phyloP scores from a whole-genome alignment of 2,797 vertebrate genomes.

The Phrynocephalus vlangalii region DNA sequence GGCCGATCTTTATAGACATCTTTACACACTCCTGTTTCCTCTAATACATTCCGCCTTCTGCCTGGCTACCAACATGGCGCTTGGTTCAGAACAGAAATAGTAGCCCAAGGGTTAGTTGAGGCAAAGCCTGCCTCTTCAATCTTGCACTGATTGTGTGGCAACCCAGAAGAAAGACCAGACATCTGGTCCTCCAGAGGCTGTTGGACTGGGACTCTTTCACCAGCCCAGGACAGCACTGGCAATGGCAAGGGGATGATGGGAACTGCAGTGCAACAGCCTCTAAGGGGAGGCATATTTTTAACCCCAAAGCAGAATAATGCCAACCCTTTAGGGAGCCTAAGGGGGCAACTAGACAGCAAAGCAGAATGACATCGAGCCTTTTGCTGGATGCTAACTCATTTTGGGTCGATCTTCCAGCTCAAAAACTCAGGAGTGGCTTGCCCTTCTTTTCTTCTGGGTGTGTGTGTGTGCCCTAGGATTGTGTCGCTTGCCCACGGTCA shows the following conservation, averaged over 20 bases:
- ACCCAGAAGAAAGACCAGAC: background rate
- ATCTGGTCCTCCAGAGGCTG: background rate
- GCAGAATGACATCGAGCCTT: too few species aligned
- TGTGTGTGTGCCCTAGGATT: too few species aligned
- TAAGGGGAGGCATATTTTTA: too few species aligned
- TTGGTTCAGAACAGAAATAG: background rate
- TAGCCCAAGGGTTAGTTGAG: background rate
- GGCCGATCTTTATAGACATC: slow-evolving; percentile 20
- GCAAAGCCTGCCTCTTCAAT: background rate
- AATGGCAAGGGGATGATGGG: background rate
- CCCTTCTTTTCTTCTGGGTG: too few species aligned
- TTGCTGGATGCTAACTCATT: too few species aligned
- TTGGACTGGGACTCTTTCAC: background rate
- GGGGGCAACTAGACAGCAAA: too few species aligned
- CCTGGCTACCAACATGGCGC: background rate
- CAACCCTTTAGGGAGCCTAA: too few species aligned
- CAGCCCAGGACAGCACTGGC: background rate
- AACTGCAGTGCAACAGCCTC: background rate
- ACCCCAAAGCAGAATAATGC: too few species aligned
- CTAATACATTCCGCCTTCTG: background rate
- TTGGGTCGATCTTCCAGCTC: too few species aligned
- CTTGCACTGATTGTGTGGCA: background rate
- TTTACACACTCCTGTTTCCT: slow-evolving; percentile 25
- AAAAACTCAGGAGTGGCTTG: too few species aligned
- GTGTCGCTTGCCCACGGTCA: too few species aligned